Conservation (phyloP, 2,113 vertebrate species). For the Tachycineta bicolor region DNA sequence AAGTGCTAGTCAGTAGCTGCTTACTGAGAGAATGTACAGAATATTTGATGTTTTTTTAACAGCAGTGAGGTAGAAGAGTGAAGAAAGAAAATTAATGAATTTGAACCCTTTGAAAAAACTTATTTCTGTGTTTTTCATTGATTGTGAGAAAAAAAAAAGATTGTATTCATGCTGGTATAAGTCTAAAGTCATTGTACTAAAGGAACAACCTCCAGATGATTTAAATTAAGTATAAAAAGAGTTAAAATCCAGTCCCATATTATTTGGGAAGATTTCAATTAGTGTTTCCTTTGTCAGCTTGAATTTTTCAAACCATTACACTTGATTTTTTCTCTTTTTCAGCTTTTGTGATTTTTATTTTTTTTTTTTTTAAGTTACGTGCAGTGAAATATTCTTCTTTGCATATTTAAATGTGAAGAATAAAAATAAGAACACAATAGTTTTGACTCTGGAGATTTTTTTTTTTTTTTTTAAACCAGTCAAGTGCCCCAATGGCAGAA, state of each 20-base stretch:
- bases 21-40: neutral
- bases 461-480: neutral
- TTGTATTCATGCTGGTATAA: neutral
- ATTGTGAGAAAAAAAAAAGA: neutral
- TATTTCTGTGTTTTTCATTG: neutral
- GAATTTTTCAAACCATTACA: neutral
- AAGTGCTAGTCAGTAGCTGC: neutral
- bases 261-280: conserved; percentile 33
- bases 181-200: neutral
- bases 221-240: conserved; percentile 2
- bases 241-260: neutral
- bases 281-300: neutral
- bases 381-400: neutral
- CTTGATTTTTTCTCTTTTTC: neutral
- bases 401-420: neutral
- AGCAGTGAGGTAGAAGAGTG: neutral
- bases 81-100: neutral
- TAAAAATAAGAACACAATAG: neutral
- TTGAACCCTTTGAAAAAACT: conserved; percentile 15
- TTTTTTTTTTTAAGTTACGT: neutral
- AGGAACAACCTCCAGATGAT: neutral
- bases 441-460: neutral
- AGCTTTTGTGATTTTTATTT: neutral
- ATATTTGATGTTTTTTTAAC: neutral
- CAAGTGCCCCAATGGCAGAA: neutral